Evolutionary conservation across 2,797 vertebrate species (phyloP).

Genomic region (Orestias chungarensis): DNA sequence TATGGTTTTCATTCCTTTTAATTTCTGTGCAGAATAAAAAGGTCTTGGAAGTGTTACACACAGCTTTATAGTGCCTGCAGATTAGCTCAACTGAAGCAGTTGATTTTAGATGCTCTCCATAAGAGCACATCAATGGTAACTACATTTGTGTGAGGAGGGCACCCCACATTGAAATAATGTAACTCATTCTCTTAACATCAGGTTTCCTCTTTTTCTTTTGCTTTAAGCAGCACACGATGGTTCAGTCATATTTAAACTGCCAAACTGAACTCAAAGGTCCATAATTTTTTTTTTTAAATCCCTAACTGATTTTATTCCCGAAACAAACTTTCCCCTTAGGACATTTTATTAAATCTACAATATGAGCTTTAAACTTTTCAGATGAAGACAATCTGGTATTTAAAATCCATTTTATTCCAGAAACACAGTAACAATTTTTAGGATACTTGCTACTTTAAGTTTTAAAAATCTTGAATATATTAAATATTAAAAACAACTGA

Average conservation of each 20-base stretch:
- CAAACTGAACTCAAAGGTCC: background rate
- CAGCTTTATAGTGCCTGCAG: conserved; percentile 23
- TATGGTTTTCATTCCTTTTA: conserved; percentile 47
- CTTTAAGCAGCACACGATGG: conserved; percentile 1
- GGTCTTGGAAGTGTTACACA: conserved; percentile 23
- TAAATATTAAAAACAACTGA: no score
- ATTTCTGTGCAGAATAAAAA: conserved; percentile 38
- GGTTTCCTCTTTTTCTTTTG: background rate
- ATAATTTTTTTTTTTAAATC: background rate
- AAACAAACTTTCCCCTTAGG: background rate
- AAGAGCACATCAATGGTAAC: conserved; percentile 3
- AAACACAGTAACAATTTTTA: no score
- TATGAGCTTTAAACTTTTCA: background rate
- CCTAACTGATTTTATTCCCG: background rate
- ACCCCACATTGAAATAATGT: background rate
- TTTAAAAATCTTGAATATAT: no score
- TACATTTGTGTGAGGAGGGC: conserved; percentile 11
- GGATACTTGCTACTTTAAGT: no score
- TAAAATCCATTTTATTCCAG: no score
- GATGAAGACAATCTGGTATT: background rate
- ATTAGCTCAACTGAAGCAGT: conserved; percentile 37
- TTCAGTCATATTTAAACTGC: background rate
- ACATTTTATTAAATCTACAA: background rate
- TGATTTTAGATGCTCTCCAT: conserved; percentile 40
- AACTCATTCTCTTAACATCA: background rate